These are phyloP conservation scores for Telenomus remus DNA, from an alignment of 1,140 invertebrate species.

Conservation along the genomic window DNA sequence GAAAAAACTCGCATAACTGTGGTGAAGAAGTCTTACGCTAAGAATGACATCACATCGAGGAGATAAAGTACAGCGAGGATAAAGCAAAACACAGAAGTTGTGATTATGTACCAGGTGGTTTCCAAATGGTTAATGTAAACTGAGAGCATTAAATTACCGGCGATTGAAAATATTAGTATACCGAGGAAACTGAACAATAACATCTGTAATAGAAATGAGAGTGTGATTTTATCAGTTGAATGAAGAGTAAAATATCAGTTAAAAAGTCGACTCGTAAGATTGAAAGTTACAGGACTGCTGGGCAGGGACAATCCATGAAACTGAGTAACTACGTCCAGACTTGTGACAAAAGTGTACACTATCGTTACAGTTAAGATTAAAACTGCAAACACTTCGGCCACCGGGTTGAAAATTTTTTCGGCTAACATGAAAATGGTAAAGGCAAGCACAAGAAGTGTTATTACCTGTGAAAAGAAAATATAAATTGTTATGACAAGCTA, in stretches of 20 bases:
- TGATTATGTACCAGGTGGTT: conserved; percentile 39
- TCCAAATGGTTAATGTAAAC: conserved; percentile 42
- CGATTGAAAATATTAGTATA: conserved; percentile 58
- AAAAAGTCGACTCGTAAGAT: no score
- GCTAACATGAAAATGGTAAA: conserved; percentile 58
- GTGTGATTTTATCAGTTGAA: no score
- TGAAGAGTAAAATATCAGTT: conserved; percentile 11
- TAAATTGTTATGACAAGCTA: neutral
- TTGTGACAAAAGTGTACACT: conserved; percentile 61
- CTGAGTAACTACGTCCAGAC: conserved; percentile 62
- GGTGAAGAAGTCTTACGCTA: conserved; percentile 59
- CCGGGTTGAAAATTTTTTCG: conserved; percentile 8
- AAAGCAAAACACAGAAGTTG: conserved; percentile 49
- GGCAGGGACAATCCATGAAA: conserved; percentile 46
- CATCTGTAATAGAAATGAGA: no score
- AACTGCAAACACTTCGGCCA: conserved; percentile 47
- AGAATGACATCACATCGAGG: conserved; percentile 57
- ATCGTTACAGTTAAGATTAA: conserved; percentile 57
- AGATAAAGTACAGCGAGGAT: conserved; percentile 60
- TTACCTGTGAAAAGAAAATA: conserved; percentile 48
- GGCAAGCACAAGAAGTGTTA: conserved; percentile 56
- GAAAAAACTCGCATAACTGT: no score
- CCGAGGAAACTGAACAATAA: conserved; percentile 64
- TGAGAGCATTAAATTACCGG: conserved; percentile 53
- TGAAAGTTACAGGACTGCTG: conserved; percentile 59